These are phyloP conservation scores for Trichoplusia ni DNA, from an alignment of 1,140 invertebrate genomes.

Conservation along the genomic window DNA sequence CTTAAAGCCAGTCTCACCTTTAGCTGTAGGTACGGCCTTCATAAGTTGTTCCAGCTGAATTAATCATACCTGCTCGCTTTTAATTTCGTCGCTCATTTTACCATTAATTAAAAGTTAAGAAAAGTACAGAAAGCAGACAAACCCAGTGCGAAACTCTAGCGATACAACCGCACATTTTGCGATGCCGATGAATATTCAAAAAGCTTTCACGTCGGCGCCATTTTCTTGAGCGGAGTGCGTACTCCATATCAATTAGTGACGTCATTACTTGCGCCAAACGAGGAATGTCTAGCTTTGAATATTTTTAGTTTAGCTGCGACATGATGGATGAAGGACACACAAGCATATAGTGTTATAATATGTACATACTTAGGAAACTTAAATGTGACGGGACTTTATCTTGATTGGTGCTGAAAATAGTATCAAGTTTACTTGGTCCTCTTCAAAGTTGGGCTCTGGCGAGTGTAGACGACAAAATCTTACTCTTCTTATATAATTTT, in stretches of 20 bases:
- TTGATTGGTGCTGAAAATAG: too few relatives aligned
- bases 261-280: slow-evolving; percentile 31
- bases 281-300: slow-evolving; percentile 18
- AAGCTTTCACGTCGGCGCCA: slow-evolving; percentile 38
- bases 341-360: background rate
- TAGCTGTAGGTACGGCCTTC: too few relatives aligned
- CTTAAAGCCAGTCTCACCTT: too few relatives aligned
- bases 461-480: too few relatives aligned
- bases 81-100: too few relatives aligned
- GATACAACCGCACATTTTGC: slow-evolving; percentile 30
- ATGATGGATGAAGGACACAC: slow-evolving; percentile 1
- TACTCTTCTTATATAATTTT: too few relatives aligned
- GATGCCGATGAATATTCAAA: slow-evolving; percentile 42
- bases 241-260: slow-evolving; percentile 46
- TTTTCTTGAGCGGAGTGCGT: slow-evolving; percentile 38
- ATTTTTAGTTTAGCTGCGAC: slow-evolving; percentile 16
- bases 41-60: too few relatives aligned
- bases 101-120: too few relatives aligned
- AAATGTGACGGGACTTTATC: background rate
- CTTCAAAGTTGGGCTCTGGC: too few relatives aligned
- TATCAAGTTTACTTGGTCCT: too few relatives aligned
- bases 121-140: background rate
- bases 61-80: too few relatives aligned
- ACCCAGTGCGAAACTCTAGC: background rate
- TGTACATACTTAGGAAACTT: too few relatives aligned